Evolutionary conservation across 2,113 vertebrate species (phyloP).

Genomic region (Mystacornis crossleyi): DNA sequence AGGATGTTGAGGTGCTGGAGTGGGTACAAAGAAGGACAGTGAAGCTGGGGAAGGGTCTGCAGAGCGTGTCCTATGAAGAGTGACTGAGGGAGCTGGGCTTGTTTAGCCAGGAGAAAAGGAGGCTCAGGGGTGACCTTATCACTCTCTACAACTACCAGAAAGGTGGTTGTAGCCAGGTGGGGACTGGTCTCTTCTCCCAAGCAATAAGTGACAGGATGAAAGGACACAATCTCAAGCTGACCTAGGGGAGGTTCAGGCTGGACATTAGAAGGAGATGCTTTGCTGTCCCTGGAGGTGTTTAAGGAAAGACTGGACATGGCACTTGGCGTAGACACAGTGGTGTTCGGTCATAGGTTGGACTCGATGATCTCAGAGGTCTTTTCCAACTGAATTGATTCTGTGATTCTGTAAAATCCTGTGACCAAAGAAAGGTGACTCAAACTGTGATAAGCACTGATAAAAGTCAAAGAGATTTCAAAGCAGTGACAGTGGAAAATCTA

Average conservation of each 20-base stretch:
- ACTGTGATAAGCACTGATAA: not conserved
- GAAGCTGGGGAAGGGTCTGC: not conserved
- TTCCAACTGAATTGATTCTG: not conserved
- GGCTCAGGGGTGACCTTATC: not conserved
- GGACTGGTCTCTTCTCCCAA: not conserved
- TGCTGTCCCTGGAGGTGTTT: not conserved
- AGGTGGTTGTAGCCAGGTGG: not conserved
- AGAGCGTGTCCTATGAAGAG: not conserved
- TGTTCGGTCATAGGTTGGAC: not conserved
- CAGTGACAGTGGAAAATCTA: not conserved
- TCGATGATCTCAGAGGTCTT: not conserved
- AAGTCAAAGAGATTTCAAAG: not conserved
- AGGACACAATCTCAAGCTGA: not conserved
- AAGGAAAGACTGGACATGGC: not conserved
- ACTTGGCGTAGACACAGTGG: too few relatives aligned
- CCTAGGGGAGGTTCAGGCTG: not conserved
- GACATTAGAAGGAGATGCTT: not conserved
- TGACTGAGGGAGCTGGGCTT: not conserved
- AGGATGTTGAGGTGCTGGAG: not conserved
- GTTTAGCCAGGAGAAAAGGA: not conserved
- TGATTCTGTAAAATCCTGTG: not conserved
- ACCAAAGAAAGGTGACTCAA: not conserved
- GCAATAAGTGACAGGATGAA: not conserved
- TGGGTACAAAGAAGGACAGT: not conserved
- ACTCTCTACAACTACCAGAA: not conserved